Evolutionary conservation across 1,140 invertebrate genomes (phyloP), one percentile per base, ranked within the genome.

Genomic region (Panulirus ornatus): DNA sequence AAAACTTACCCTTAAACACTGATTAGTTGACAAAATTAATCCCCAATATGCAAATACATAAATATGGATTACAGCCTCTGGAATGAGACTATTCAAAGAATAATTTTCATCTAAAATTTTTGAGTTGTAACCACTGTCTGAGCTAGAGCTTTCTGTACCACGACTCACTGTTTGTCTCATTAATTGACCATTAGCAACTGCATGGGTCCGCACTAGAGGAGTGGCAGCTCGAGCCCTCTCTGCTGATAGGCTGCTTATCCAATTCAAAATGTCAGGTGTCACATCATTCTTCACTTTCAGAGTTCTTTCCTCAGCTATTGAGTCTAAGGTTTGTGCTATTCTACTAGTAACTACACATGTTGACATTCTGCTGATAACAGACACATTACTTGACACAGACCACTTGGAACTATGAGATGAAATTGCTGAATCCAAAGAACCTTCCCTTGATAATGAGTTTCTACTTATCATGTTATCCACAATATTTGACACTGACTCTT

Each of bases 401-500:
- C 82, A 84, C 82, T 71, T 71, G 42, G 82, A 84, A 38, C 82
- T 84, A 34, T 63, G 22, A 11, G 82, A 84, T 30, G 82, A 84
- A 34, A 84, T 44, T 11, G 82, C 82, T 11, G 82, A 84, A 70
- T 84, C 82, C 5, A 22, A 30, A 38, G 82, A 84, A 27, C 82
- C 38, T 42, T 66, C 82, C 42, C 82, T 84, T 19, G 82, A 54
- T 16, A 58, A 40, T 63, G 58, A 44, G 22, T 19, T n/a, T 11
- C 36, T 66, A 3, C 22, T 44, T 19, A 27, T 27, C 19, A 1
- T 70, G 11, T 70, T 30, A 51, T 71, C 40, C 11, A 34, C 22
- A 70, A 30, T 14, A 84, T 44, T 42, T 30, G 34, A 70, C 27
- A 30, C 9, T 16, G 27, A 40, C 40, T 38, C 16, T 30, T 70